Base-by-base conservation (phyloP, 2,113 vertebrate species). In the Chelonoidis abingdonii region DNA sequence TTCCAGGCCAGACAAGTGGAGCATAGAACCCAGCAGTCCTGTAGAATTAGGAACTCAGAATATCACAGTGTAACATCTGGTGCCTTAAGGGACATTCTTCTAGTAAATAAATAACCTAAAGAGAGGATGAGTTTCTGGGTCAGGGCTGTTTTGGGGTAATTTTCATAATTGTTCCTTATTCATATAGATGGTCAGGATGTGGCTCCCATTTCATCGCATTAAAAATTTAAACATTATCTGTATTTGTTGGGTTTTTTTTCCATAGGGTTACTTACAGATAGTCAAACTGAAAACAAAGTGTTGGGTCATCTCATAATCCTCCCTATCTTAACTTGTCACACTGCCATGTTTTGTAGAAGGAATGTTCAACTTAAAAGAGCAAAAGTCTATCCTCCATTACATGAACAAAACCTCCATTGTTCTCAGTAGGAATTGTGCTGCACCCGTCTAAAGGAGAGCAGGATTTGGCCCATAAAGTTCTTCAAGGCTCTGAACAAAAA, bases 21-120 rank as follows among this genome's bases (percentile, higher is more conserved):
- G 7, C 22, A 41, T 13, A 29, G 52, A 82, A 24, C 22, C 52
- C 13, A 52, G 13, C 19, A 14, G 49, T 72, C 17, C 31, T 11
- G 21, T 2, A 38, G 79, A 31, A 54, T 14, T 19, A n/a, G 80
- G 35, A 21, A 13, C 31, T 5, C 52, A 8, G 10, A 14, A 41
- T 59, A 44, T 31, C 2, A 0, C 38, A 57, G 57, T 49, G 29
- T 7, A 84, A 17, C 25, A 80, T 10, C 21, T 1, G 0, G 59
- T 16, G 80, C 12, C 22, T 53, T 82, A 89, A 82, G 41, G 41
- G 81, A 4, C 2, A 1, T 2, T 12, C n/a, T 38, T 7, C 2
- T 78, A 72, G 86, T 19, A 86, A 88, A 54, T 3, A 79, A 69
- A 19, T n/a, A n/a, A 17, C 62, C 19, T 2, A 76, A 52, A 2